These are phyloP conservation scores for Ifrita kowaldi DNA, from an alignment of 2,113 vertebrate species.

Conservation along the genomic window DNA sequence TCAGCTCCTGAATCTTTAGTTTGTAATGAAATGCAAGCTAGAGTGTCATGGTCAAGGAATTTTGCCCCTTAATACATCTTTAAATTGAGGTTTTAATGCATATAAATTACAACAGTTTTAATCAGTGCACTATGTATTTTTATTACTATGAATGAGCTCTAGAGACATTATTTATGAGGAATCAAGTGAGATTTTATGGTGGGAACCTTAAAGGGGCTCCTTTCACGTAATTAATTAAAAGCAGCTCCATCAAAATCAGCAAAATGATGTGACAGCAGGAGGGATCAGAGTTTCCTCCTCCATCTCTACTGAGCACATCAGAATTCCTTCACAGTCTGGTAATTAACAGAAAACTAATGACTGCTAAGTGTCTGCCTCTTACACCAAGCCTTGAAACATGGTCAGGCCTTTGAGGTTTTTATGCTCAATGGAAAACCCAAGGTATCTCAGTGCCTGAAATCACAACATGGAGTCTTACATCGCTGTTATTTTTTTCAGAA, in stretches of 20 bases:
- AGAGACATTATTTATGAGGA: background rate
- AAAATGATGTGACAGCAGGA: background rate
- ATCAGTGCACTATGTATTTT: background rate
- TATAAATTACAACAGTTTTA: background rate
- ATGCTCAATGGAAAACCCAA: background rate
- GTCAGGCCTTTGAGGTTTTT: background rate
- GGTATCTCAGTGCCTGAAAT: background rate
- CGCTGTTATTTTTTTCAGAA: fast-evolving
- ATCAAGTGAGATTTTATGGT: background rate
- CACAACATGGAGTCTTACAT: background rate
- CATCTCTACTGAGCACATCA: background rate
- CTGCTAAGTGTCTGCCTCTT: background rate
- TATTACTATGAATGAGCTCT: background rate
- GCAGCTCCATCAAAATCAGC: background rate
- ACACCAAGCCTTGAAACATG: background rate
- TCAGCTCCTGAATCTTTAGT: background rate
- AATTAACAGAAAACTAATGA: background rate
- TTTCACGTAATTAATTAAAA: background rate
- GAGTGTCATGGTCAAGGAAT: background rate
- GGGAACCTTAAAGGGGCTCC: background rate
- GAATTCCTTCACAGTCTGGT: background rate
- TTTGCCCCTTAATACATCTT: background rate
- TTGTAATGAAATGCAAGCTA: background rate
- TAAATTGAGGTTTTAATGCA: background rate
- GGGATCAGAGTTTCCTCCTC: background rate